These are phyloP conservation scores for Colinus virginianus DNA, from an alignment of 2,113 vertebrate species.

Conservation along the genomic window DNA sequence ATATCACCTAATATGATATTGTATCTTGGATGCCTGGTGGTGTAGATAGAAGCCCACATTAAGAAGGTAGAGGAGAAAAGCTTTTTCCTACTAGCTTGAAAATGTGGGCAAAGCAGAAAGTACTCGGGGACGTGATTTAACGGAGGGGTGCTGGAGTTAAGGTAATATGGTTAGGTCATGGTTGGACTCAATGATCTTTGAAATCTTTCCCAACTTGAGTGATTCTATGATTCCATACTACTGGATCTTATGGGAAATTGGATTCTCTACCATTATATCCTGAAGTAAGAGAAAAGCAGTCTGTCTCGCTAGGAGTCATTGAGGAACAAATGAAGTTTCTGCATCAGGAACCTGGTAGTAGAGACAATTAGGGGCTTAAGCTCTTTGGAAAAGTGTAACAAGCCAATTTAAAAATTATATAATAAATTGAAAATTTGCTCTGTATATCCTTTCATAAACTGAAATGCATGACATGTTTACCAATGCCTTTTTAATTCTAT, in stretches of 20 bases:
- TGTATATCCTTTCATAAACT: not conserved
- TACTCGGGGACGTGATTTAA: not conserved
- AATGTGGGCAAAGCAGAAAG: not conserved
- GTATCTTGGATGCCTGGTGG: not conserved
- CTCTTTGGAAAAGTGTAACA: not conserved
- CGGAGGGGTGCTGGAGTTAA: too few species aligned
- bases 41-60: not conserved
- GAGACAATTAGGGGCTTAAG: not conserved
- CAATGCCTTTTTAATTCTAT: not conserved
- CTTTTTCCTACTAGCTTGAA: not conserved
- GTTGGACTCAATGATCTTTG: too few species aligned
- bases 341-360: not conserved
- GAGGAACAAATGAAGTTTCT: not conserved
- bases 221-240: not conserved
- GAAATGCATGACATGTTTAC: not conserved
- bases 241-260: fast-evolving
- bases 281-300: not conserved
- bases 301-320: not conserved
- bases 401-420: not conserved
- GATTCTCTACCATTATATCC: not conserved
- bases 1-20: not conserved
- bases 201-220: too few species aligned
- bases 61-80: not conserved
- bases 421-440: not conserved
- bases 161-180: too few species aligned